Evolutionary conservation across 2,888 invertebrate species (phyloP).

Genomic region (Heliconius sara): DNA sequence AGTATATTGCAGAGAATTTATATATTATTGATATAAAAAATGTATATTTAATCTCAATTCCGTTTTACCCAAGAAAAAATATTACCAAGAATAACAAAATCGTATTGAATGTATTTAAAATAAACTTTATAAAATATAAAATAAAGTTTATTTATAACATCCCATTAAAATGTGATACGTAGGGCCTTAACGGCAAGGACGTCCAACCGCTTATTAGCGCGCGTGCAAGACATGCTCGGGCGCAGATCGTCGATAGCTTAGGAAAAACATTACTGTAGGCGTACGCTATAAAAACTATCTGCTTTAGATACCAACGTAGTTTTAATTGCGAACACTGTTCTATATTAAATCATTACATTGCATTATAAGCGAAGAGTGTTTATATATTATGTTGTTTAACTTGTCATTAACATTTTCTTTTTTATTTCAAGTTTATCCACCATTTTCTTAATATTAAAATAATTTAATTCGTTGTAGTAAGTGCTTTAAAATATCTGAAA

Average conservation of each 20-base stretch:
- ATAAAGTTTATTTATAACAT: constrained; percentile 5
- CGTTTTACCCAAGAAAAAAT: neutral
- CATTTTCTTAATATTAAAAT: neutral
- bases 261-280: constrained; percentile 51
- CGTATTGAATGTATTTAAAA: neutral
- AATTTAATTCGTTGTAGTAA: neutral
- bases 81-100: neutral
- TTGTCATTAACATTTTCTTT: constrained; percentile 5
- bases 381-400: constrained; percentile 6
- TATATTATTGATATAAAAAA: neutral
- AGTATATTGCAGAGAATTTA: neutral
- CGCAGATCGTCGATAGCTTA: constrained; percentile 58
- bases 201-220: constrained; percentile 55
- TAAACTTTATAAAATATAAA: neutral
- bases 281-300: constrained; percentile 43
- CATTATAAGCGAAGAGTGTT: constrained; percentile 6
- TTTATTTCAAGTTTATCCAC: neutral
- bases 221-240: constrained; percentile 51
- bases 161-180: constrained; percentile 26
- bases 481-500: neutral
- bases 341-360: constrained; percentile 31
- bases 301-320: constrained; percentile 36
- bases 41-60: too few relatives aligned
- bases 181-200: constrained; percentile 49
- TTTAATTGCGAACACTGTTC: constrained; percentile 44